These are phyloP conservation scores for Melanargia galathea DNA, from an alignment of 2,888 invertebrate genomes.

Conservation along the genomic window DNA sequence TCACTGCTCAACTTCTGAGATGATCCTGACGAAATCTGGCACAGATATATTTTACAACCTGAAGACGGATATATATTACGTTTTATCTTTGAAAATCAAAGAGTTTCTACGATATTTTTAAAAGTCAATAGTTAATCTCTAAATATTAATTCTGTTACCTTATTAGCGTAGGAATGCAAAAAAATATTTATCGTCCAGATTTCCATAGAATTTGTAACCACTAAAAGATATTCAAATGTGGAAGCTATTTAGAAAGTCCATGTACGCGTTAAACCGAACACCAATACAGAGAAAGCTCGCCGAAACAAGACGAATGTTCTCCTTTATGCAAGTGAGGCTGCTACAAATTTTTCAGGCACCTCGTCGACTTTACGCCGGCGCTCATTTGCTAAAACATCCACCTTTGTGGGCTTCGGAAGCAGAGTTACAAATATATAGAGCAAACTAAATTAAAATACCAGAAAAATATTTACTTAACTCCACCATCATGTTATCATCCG, in stretches of 20 bases:
- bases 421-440: constrained; percentile 50
- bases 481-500: no score
- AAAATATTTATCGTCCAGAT: no score
- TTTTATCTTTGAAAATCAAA: no score
- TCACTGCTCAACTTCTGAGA: no score
- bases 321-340: constrained; percentile 42
- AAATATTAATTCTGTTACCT: no score
- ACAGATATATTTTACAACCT: no score
- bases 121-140: no score
- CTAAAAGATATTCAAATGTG: background rate
- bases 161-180: no score
- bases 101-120: no score
- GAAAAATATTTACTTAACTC: background rate
- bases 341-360: constrained; percentile 61
- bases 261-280: constrained; percentile 1
- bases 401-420: constrained; percentile 45
- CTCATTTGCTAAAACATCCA: constrained; percentile 77
- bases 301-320: constrained; percentile 34
- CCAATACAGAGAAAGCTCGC: constrained; percentile 20
- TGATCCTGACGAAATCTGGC: background rate
- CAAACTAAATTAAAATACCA: constrained; percentile 31
- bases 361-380: constrained; percentile 57
- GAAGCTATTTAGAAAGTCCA: background rate
- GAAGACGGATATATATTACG: no score
- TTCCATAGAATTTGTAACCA: no score